Percentiles rank a stretch among this genome's conserved stretches.
These are phyloP conservation scores for Taurulus bubalis DNA, from an alignment of 2,113 vertebrate genomes.

Conservation along the genomic window DNA sequence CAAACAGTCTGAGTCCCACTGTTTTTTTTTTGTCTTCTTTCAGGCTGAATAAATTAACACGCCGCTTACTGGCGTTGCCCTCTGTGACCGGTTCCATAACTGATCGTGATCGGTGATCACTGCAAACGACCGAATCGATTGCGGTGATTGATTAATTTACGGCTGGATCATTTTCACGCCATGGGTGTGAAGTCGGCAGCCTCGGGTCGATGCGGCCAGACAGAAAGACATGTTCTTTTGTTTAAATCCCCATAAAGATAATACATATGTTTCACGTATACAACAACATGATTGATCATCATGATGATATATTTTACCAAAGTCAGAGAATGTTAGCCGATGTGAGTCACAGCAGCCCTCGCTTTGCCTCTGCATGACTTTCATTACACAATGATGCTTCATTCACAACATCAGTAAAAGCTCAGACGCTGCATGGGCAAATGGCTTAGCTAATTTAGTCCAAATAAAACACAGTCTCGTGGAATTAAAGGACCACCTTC, in stretches of 20 bases:
- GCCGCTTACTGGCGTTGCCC: not conserved
- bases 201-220: conserved; percentile 51
- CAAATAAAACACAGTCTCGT: not conserved
- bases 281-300: not conserved
- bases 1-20: conserved; percentile 36
- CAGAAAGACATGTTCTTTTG: conserved; percentile 11
- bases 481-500: not conserved
- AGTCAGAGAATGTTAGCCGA: not conserved
- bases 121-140: conserved; percentile 52
- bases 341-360: conserved; percentile 41
- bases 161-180: conserved; percentile 27
- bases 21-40: not conserved
- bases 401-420: conserved; percentile 59
- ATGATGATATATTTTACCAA: not conserved
- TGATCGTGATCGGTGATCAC: conserved; percentile 53
- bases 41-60: conserved; percentile 15
- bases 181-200: conserved; percentile 21
- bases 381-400: conserved; percentile 73
- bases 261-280: not conserved
- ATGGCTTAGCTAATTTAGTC: not conserved
- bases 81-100: conserved; percentile 43
- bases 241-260: conserved; percentile 13
- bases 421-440: not conserved
- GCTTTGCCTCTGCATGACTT: conserved; percentile 62
- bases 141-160: conserved; percentile 61